phyloP scores from a whole-genome alignment of 2,113 vertebrate species.

The Terrapene triunguis region DNA sequence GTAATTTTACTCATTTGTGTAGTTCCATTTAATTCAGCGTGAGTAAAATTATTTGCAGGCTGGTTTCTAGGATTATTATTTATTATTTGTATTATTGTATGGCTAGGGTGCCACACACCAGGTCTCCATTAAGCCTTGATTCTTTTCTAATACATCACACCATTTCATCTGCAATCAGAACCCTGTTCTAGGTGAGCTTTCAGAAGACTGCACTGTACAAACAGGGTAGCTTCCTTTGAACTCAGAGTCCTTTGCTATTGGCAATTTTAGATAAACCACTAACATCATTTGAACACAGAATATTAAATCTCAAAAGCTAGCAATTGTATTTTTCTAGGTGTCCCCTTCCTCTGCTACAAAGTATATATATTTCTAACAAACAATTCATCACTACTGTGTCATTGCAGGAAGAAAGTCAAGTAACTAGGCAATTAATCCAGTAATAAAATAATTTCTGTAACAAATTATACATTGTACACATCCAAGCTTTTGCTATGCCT shows the following conservation, averaged over 20 bases:
- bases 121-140: too few relatives aligned
- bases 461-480: slow-evolving; percentile 19
- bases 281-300: not conserved
- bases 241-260: not conserved
- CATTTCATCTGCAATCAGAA: not conserved
- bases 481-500: slow-evolving; percentile 14
- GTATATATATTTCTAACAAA: not conserved
- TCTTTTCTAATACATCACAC: not conserved
- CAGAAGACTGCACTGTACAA: not conserved
- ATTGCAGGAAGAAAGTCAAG: slow-evolving; percentile 14
- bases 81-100: not conserved
- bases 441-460: not conserved
- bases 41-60: not conserved
- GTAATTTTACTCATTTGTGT: not conserved
- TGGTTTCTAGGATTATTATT: not conserved
- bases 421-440: slow-evolving; percentile 34
- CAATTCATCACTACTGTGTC: not conserved
- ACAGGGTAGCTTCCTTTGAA: not conserved
- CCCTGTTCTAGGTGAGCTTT: not conserved
- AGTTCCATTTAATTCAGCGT: not conserved
- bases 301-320: not conserved
- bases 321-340: not conserved
- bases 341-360: not conserved
- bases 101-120: not conserved
- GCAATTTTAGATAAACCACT: not conserved